Evolutionary conservation across 2,888 invertebrate species (phyloP).

Genomic region (Callinectes sapidus): DNA sequence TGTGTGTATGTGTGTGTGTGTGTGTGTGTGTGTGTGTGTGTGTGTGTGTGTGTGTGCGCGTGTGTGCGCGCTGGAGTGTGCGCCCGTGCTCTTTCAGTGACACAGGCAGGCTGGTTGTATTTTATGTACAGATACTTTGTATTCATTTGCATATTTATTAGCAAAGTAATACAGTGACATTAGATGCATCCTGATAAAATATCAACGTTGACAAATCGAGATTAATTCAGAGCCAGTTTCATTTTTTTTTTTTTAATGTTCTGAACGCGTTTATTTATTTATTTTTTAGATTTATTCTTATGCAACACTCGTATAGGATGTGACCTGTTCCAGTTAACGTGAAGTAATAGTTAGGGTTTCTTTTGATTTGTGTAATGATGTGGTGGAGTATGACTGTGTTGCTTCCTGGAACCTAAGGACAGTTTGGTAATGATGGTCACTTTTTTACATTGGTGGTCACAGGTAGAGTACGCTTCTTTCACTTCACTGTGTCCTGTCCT

Average conservation of each 20-base stretch:
- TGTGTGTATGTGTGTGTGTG: constrained; percentile 42
- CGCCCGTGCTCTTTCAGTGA: neutral
- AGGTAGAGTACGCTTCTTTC: too few species aligned
- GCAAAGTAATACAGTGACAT: neutral
- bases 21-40: constrained; percentile 46
- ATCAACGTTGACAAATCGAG: neutral
- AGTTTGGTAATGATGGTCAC: neutral
- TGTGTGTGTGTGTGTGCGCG: constrained; percentile 35
- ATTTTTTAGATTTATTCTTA: neutral
- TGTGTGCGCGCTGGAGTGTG: too few species aligned
- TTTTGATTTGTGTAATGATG: neutral
- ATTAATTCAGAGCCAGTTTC: neutral
- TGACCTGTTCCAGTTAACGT: neutral
- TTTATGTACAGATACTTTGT: neutral
- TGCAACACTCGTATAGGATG: neutral
- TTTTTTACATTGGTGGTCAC: too few species aligned
- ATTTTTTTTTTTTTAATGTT: neutral
- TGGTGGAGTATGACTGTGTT: neutral
- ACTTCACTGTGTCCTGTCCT: too few species aligned
- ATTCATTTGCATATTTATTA: neutral
- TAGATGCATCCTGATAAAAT: neutral
- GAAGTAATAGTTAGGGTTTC: neutral
- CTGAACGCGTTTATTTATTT: neutral
- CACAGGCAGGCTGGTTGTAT: neutral
- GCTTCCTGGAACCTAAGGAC: neutral